Conservation (phyloP, 2,113 vertebrate genomes). For the Pongo abelii region DNA sequence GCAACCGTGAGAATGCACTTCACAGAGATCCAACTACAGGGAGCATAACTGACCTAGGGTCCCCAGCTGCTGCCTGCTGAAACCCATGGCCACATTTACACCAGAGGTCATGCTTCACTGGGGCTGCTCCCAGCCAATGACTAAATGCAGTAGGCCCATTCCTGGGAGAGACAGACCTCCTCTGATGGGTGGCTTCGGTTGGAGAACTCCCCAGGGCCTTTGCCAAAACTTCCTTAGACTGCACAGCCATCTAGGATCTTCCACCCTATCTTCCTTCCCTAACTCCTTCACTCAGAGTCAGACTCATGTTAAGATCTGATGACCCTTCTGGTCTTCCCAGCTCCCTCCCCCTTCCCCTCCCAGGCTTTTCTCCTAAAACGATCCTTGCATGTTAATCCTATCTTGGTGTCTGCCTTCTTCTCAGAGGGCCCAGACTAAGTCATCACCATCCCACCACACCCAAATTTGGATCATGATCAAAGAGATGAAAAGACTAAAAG, state of each 20-base stretch:
- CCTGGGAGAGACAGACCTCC: not conserved
- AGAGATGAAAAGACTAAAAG: not conserved
- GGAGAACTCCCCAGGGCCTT: not conserved
- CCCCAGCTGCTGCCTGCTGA: not conserved
- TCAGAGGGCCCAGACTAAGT: not conserved
- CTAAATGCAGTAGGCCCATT: not conserved
- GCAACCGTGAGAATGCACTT: not conserved
- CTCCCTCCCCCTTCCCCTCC: not conserved
- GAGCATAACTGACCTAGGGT: not conserved
- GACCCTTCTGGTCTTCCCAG: not conserved
- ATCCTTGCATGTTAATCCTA: not conserved
- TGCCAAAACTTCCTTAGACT: not conserved
- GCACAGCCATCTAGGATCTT: not conserved
- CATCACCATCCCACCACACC: not conserved
- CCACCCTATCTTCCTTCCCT: not conserved
- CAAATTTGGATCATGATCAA: not conserved
- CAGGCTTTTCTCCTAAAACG: not conserved
- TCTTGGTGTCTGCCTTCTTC: not conserved
- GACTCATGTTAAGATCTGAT: not conserved
- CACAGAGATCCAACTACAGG: not conserved
- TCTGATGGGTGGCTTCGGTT: not conserved
- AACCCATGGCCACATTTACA: not conserved
- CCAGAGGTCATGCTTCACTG: not conserved
- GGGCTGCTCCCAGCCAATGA: not conserved
- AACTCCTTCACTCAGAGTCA: not conserved